Percentiles rank a stretch among this genome's conserved stretches.
These are phyloP conservation scores for Cyprinodon variegatus DNA, from an alignment of 2,113 vertebrate genomes.

Conservation along the genomic window DNA sequence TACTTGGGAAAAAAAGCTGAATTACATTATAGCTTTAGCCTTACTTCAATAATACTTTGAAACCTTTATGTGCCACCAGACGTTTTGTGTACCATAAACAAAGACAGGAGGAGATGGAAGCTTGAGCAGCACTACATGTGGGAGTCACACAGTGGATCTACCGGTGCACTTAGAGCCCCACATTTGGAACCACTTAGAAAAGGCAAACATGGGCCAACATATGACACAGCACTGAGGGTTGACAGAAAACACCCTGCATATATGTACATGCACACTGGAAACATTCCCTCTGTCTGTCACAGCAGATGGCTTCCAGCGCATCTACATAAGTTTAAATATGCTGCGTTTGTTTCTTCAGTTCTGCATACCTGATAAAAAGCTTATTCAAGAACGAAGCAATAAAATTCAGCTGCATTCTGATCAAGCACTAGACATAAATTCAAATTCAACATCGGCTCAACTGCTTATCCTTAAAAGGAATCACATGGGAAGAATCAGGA, in stretches of 20 bases:
- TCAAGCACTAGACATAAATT: conserved; percentile 1
- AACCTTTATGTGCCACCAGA: conserved; percentile 39
- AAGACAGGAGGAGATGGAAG: conserved; percentile 1
- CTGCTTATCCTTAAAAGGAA: conserved; percentile 55
- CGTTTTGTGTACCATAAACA: conserved; percentile 44
- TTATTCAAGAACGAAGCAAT: background rate
- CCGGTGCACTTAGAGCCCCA: conserved; percentile 10
- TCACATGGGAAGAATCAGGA: conserved; percentile 32
- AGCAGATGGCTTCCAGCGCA: conserved; percentile 79
- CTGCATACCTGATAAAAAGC: background rate
- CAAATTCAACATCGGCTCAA: conserved; percentile 42
- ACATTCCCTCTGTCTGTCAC: conserved; percentile 62
- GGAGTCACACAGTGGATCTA: conserved; percentile 27
- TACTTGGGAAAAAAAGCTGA: background rate
- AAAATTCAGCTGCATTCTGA: background rate
- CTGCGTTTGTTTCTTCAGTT: conserved; percentile 31
- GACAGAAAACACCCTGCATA: conserved; percentile 58
- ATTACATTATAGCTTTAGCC: conserved; percentile 21
- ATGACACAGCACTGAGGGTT: conserved; percentile 62
- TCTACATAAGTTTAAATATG: conserved; percentile 53
- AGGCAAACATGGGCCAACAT: conserved; percentile 56
- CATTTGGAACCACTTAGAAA: conserved; percentile 62
- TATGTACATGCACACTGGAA: conserved; percentile 49
- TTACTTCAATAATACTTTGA: conserved; percentile 43
- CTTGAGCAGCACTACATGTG: conserved; percentile 26